phyloP scores from a whole-genome alignment of 2,888 invertebrate species.

The Dasypolia templi region DNA sequence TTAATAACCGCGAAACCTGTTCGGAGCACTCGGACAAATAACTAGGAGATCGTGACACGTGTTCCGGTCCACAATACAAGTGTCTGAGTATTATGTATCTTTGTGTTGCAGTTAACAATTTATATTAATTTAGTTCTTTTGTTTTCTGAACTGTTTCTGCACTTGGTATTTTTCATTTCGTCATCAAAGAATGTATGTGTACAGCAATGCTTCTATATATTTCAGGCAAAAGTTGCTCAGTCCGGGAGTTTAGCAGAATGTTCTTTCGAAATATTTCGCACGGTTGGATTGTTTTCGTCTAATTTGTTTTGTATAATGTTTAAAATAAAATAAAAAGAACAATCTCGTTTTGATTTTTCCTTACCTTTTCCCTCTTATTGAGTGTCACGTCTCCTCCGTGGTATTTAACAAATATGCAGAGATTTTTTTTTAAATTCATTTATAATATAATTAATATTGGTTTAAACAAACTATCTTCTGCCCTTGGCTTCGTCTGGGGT shows the following conservation, averaged over 20 bases:
- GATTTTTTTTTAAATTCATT: not conserved
- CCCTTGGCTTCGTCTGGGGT: too few relatives aligned
- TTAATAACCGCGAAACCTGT: slow-evolving; percentile 45
- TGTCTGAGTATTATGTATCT: slow-evolving; percentile 36
- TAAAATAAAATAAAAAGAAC: slow-evolving; percentile 10
- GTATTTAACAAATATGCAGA: not conserved
- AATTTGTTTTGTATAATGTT: slow-evolving; percentile 26
- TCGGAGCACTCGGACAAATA: slow-evolving; percentile 44
- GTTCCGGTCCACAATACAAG: slow-evolving; percentile 23
- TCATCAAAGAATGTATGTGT: slow-evolving; percentile 20
- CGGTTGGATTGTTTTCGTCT: slow-evolving; percentile 16
- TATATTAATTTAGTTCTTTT: slow-evolving; percentile 42
- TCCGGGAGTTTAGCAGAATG: not conserved
- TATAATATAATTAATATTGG: too few relatives aligned
- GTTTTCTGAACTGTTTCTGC: slow-evolving; percentile 30
- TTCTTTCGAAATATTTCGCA: slow-evolving; percentile 20
- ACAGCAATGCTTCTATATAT: slow-evolving; percentile 1
- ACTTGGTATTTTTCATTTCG: slow-evolving; percentile 44
- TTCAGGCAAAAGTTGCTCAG: slow-evolving; percentile 22
- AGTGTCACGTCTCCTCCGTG: not conserved
- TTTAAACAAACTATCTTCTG: too few relatives aligned
- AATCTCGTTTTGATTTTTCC: not conserved
- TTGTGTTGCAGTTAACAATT: slow-evolving; percentile 32
- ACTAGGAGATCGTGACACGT: slow-evolving; percentile 43
- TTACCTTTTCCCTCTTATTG: not conserved